Conservation (phyloP, 2,888 invertebrate genomes). For the Drosophila mimetica region DNA sequence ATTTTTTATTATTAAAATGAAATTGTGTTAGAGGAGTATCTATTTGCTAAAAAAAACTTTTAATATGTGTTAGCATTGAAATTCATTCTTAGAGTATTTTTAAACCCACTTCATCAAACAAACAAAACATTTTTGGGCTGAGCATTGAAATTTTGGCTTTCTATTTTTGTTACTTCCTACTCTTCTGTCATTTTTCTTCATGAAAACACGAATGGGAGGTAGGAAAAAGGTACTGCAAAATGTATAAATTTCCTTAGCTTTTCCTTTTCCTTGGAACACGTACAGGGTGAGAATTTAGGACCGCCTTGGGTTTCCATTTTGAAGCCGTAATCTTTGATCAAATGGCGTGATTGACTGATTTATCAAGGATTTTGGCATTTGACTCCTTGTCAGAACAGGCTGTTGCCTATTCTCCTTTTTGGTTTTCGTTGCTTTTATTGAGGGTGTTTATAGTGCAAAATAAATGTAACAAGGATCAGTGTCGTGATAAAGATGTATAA, state of each 20-base stretch:
- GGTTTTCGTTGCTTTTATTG: not conserved
- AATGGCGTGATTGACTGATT: conserved; percentile 48
- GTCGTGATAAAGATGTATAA: too few relatives aligned
- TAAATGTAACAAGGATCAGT: not conserved
- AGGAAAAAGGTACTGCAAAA: conserved; percentile 14
- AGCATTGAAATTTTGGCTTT: not conserved
- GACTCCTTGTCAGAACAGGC: conserved; percentile 25
- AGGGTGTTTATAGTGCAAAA: not conserved
- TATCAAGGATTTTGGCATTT: conserved; percentile 30
- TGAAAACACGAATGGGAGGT: conserved; percentile 15
- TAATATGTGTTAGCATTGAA: not conserved
- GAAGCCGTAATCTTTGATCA: conserved; percentile 31
- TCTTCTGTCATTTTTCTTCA: conserved; percentile 19
- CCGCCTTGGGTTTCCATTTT: conserved; percentile 12
- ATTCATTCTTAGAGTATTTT: not conserved
- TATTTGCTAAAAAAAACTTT: too few relatives aligned
- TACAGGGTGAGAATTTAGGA: conserved; percentile 2
- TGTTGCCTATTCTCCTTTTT: conserved; percentile 15
- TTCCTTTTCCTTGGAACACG: conserved; percentile 14
- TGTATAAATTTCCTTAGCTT: conserved; percentile 7
- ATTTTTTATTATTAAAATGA: too few relatives aligned
- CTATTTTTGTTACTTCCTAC: not conserved
- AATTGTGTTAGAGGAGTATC: too few relatives aligned
- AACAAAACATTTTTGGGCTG: not conserved
- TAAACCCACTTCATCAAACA: not conserved